These are phyloP conservation scores for Mastacembelus armatus DNA, from an alignment of 2,797 vertebrate genomes.

Conservation along the genomic window DNA sequence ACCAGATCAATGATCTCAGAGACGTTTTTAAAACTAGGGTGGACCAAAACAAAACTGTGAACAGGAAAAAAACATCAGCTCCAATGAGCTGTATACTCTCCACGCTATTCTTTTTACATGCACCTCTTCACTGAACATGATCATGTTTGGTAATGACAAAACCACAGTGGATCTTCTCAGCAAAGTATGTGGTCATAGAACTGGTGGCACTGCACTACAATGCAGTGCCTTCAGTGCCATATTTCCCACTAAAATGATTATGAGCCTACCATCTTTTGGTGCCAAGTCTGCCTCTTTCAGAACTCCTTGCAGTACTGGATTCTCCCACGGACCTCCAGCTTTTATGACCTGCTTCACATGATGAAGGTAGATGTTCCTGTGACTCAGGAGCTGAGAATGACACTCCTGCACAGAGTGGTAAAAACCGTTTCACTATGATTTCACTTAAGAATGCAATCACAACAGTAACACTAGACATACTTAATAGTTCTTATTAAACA, in stretches of 20 bases:
- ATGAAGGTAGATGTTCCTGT: constrained; percentile 93
- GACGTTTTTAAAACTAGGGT: background rate
- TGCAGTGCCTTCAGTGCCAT: background rate
- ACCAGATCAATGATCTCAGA: background rate
- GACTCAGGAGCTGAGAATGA: constrained; percentile 89
- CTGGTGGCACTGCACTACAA: background rate
- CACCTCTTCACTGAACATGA: background rate
- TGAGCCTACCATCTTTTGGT: constrained; percentile 87
- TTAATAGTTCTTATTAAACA: background rate
- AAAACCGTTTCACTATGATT: background rate
- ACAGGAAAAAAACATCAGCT: background rate
- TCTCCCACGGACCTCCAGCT: constrained; percentile 96
- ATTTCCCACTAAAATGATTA: background rate
- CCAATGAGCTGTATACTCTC: background rate
- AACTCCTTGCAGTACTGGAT: constrained; percentile 93
- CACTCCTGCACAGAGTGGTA: constrained; percentile 85
- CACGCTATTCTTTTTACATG: background rate
- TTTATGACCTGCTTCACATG: constrained; percentile 93
- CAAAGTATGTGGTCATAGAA: background rate
- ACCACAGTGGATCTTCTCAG: background rate
- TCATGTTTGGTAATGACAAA: background rate
- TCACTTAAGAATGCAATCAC: background rate
- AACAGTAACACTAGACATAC: background rate
- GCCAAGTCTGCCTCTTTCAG: constrained; percentile 88
- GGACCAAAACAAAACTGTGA: background rate